These are phyloP conservation scores for Neotoma lepida DNA, from an alignment of 2,113 vertebrate species.

Conservation along the genomic window DNA sequence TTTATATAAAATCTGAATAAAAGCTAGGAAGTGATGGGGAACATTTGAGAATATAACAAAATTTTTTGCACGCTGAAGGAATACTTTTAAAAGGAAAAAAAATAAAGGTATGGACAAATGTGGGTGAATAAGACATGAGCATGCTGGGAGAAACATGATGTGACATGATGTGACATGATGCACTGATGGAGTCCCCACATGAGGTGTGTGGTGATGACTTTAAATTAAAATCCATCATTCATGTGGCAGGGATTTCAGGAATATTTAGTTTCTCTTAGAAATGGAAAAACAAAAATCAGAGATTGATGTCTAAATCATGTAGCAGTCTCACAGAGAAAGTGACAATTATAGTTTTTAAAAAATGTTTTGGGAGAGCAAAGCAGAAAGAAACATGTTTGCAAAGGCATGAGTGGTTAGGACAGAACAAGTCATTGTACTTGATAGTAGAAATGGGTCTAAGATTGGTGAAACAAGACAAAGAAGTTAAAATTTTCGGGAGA, in stretches of 20 bases:
- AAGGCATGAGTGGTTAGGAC: no score
- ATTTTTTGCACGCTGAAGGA: background rate
- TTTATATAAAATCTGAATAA: background rate
- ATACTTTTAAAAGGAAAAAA: background rate
- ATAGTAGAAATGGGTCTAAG: background rate
- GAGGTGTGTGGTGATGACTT: background rate
- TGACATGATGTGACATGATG: background rate
- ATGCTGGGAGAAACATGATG: background rate
- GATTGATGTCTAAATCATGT: background rate
- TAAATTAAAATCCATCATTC: background rate
- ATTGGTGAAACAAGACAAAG: no score
- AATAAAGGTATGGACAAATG: background rate
- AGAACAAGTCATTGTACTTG: background rate
- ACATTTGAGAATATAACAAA: background rate
- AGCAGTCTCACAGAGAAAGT: background rate
- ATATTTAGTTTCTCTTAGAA: background rate
- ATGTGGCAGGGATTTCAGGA: background rate
- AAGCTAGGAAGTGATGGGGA: background rate
- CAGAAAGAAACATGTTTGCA: background rate
- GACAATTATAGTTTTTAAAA: no score
- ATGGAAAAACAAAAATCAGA: background rate
- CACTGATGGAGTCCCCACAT: background rate
- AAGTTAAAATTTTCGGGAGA: background rate
- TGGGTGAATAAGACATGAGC: no score
- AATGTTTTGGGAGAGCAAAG: background rate